Percentiles rank a stretch among this genome's conserved stretches.
Evolutionary conservation across 2,888 invertebrate species (phyloP).

Genomic region (Dynastes grantii): DNA sequence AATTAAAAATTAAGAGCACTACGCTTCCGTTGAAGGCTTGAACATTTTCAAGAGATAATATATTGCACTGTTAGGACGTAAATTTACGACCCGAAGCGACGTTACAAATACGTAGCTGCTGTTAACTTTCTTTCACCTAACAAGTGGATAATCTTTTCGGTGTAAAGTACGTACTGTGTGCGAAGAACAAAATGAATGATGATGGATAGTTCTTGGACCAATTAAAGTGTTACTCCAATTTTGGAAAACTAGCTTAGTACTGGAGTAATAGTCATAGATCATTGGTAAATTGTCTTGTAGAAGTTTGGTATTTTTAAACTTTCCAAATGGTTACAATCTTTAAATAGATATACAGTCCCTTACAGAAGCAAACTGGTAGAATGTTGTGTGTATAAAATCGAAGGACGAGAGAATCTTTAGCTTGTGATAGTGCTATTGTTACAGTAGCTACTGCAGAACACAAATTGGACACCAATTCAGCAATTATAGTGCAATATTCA

Average conservation of each 20-base stretch:
- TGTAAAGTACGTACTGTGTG: no score
- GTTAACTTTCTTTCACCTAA: neutral
- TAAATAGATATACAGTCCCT: neutral
- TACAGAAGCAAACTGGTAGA: neutral
- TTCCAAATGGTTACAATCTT: neutral
- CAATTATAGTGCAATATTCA: neutral
- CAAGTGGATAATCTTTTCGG: neutral
- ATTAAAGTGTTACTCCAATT: constrained; percentile 24
- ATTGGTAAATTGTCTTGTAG: neutral
- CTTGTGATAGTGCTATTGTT: neutral
- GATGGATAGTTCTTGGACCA: constrained; percentile 11
- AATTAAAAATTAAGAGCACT: no score
- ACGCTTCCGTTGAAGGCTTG: neutral
- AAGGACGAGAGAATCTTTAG: neutral
- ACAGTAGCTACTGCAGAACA: neutral
- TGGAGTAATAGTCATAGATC: neutral
- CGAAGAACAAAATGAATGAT: neutral
- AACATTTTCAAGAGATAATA: neutral
- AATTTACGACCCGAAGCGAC: neutral
- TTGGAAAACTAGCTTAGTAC: neutral
- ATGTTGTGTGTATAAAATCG: neutral
- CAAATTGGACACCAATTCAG: neutral
- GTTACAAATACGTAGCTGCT: neutral
- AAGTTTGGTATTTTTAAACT: neutral
- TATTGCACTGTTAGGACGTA: neutral